A percentile compares a stretch with the other conserved stretches of the same genome.
Evolutionary conservation across 2,113 vertebrate genomes (phyloP).

Genomic region (Atherinomorus stipes): DNA sequence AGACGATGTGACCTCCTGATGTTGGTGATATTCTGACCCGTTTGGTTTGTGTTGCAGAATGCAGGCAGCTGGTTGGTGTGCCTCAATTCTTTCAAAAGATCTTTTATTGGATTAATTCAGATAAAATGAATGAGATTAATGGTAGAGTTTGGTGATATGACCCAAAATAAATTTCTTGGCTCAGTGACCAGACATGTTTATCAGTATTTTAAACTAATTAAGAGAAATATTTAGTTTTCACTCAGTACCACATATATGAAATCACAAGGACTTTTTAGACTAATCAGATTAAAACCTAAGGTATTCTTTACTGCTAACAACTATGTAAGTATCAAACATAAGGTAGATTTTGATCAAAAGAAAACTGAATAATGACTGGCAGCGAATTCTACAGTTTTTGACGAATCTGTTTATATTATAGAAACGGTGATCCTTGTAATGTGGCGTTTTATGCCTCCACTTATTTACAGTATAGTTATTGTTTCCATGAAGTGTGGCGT

Average conservation of each 20-base stretch:
- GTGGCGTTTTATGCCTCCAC: conserved; percentile 5
- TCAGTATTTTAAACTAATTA: too few relatives aligned
- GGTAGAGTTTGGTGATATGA: too few relatives aligned
- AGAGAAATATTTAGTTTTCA: too few relatives aligned
- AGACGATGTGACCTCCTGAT: background rate
- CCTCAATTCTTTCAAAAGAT: background rate
- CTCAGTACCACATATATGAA: too few relatives aligned
- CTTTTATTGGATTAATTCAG: background rate
- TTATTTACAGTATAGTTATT: conserved; percentile 7
- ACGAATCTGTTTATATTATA: background rate
- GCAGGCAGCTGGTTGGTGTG: background rate
- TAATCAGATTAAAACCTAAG: too few relatives aligned
- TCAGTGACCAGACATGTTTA: too few relatives aligned
- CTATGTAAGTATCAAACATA: too few relatives aligned
- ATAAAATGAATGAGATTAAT: background rate
- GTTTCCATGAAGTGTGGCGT: conserved; percentile 14
- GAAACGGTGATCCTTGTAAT: conserved; percentile 13
- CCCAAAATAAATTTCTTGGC: too few relatives aligned
- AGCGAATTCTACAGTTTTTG: conserved; percentile 2
- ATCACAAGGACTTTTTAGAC: too few relatives aligned
- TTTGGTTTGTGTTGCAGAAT: background rate
- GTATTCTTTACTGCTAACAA: too few relatives aligned
- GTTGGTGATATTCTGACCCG: background rate
- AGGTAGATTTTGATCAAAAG: too few relatives aligned
- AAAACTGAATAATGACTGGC: conserved; percentile 4